Conservation (phyloP, 2,888 invertebrate genomes). For the Idaea biselata region DNA sequence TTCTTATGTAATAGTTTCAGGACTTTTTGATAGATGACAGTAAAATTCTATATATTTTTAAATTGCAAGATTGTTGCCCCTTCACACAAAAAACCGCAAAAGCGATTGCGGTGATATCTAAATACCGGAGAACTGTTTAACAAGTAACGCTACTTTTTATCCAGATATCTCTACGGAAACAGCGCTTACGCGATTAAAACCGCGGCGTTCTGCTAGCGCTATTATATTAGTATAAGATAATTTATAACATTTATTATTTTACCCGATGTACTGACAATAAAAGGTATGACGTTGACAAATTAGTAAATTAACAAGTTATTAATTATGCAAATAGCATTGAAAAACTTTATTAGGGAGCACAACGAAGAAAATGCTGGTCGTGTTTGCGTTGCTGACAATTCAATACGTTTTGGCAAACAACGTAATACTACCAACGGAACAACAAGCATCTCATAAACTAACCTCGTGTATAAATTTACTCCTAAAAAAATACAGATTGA, state of each 20-base stretch:
- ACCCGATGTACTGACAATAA: background rate
- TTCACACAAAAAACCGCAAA: no score
- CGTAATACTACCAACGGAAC: background rate
- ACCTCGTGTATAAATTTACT: background rate
- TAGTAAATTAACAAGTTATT: background rate
- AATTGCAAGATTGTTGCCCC: no score
- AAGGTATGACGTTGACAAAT: background rate
- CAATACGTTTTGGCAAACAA: background rate
- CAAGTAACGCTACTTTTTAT: no score
- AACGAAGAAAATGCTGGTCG: background rate
- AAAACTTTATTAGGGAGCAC: background rate
- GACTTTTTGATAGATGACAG: no score
- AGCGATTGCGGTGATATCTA: no score
- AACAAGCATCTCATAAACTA: background rate
- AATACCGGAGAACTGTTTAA: no score
- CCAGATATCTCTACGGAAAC: no score
- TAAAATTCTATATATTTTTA: no score
- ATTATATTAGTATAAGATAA: background rate
- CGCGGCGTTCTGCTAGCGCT: background rate
- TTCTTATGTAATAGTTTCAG: no score
- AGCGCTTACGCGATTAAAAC: no score
- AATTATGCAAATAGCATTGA: no score
- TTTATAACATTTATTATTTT: background rate
- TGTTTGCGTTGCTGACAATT: constrained; percentile 16
- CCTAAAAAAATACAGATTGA: background rate